Percentiles rank a stretch among this genome's conserved stretches.
Conservation (phyloP, 2,113 vertebrate species). For the Tauraco erythrolophus region DNA sequence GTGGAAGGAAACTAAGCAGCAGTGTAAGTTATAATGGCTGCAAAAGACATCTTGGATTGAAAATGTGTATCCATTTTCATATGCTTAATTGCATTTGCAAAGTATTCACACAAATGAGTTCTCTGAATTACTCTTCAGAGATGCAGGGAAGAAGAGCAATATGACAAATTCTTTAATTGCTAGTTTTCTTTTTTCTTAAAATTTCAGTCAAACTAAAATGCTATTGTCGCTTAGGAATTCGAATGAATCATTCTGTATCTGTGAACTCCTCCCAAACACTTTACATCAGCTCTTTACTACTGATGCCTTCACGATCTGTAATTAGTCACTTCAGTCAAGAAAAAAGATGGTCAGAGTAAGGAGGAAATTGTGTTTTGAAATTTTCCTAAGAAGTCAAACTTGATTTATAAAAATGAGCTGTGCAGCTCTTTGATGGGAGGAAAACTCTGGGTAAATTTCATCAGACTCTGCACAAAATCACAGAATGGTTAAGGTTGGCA, state of each 20-base stretch:
- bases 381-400: background rate
- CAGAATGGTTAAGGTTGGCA: background rate
- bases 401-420: background rate
- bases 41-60: background rate
- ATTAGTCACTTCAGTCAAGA: background rate
- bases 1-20: background rate
- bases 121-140: background rate
- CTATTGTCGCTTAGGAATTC: background rate
- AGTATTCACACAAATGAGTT: background rate
- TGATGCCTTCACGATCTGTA: background rate
- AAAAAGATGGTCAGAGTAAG: background rate
- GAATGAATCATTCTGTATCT: background rate
- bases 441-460: background rate
- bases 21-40: background rate
- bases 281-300: background rate
- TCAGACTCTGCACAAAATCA: background rate
- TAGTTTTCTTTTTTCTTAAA: background rate
- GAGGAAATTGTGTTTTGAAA: background rate
- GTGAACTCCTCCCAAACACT: background rate
- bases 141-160: background rate
- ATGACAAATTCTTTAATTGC: background rate
- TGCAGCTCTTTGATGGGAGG: background rate
- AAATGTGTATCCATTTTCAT: background rate
- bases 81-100: background rate
- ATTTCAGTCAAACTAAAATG: background rate